Percentiles rank a stretch among this genome's conserved stretches.
Evolutionary conservation across 2,888 invertebrate genomes (phyloP).

Genomic region (Brenthis hecate): DNA sequence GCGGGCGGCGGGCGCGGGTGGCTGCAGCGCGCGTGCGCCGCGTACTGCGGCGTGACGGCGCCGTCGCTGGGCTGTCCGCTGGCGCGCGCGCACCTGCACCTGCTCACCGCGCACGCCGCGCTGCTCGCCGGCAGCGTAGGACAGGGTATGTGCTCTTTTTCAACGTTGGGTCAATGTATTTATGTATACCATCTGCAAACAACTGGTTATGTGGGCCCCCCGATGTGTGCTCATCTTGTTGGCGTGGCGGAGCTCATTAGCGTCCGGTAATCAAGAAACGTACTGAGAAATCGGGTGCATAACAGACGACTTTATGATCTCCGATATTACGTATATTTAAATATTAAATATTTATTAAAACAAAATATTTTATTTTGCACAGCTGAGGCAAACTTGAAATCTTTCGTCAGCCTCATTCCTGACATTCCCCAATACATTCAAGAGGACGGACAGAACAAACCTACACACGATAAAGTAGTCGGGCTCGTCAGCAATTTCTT

Average conservation of each 20-base stretch:
- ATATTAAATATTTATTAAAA: too few species aligned
- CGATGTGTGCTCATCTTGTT: too few species aligned
- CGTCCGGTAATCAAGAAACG: too few species aligned
- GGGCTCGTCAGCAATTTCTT: conserved; percentile 89
- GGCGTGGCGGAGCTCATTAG: too few species aligned
- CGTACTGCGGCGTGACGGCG: conserved; percentile 97
- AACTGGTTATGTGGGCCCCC: too few species aligned
- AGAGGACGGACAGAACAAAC: conserved; percentile 89
- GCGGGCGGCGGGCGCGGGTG: conserved; percentile 83
- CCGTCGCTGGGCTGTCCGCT: conserved; percentile 95
- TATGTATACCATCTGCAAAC: too few species aligned
- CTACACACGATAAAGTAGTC: conserved; percentile 87
- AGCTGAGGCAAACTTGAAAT: conserved; percentile 97
- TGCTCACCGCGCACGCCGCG: conserved; percentile 94
- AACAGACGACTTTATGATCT: too few species aligned
- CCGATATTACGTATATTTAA: too few species aligned
- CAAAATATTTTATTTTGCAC: conserved; percentile 39
- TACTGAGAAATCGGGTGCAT: too few species aligned
- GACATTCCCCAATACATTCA: conserved; percentile 86
- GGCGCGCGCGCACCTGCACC: conserved; percentile 90
- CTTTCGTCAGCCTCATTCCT: conserved; percentile 89
- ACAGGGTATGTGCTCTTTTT: conserved; percentile 84
- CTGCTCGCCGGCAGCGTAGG: conserved; percentile 94
- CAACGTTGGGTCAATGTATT: background rate
- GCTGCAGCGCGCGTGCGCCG: conserved; percentile 96